Conservation (phyloP, 92 coral and sea anemone genomes). For the Bergia puertoricense region DNA sequence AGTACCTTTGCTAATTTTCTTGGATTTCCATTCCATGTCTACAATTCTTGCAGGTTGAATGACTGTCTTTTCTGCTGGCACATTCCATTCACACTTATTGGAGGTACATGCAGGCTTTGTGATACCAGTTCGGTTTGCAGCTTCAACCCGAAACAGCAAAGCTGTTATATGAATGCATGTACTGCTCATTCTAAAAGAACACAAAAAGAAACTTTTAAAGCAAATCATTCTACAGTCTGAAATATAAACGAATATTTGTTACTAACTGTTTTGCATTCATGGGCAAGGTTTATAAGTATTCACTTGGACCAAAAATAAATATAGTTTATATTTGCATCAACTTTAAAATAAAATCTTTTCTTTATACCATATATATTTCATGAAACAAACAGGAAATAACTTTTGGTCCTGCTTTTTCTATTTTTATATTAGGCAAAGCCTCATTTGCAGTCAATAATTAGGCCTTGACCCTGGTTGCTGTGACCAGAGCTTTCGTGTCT, state of each 20-base stretch:
- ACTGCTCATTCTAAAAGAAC: conserved; percentile 42
- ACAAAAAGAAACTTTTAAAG: neutral
- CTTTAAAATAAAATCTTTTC: too few species aligned
- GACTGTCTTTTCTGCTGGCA: conserved; percentile 23
- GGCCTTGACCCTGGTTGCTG: too few species aligned
- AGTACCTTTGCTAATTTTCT: conserved; percentile 21
- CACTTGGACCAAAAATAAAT: too few species aligned
- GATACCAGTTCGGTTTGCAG: conserved; percentile 57
- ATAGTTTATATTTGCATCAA: too few species aligned
- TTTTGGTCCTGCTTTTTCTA: too few species aligned
- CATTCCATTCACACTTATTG: conserved; percentile 53
- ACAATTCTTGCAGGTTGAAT: conserved; percentile 18
- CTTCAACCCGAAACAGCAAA: conserved; percentile 56
- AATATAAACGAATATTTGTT: too few species aligned
- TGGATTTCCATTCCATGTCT: conserved; percentile 9
- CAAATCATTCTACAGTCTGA: neutral
- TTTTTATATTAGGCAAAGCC: neutral
- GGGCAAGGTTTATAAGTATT: too few species aligned
- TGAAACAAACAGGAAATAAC: too few species aligned
- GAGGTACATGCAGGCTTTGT: conserved; percentile 58
- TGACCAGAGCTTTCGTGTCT: too few species aligned
- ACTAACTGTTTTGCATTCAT: too few species aligned
- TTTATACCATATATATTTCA: too few species aligned
- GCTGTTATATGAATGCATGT: conserved; percentile 64
- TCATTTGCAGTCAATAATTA: conserved; percentile 8